Conservation (phyloP, 2,113 vertebrate genomes). For the Urocitellus parryii region DNA sequence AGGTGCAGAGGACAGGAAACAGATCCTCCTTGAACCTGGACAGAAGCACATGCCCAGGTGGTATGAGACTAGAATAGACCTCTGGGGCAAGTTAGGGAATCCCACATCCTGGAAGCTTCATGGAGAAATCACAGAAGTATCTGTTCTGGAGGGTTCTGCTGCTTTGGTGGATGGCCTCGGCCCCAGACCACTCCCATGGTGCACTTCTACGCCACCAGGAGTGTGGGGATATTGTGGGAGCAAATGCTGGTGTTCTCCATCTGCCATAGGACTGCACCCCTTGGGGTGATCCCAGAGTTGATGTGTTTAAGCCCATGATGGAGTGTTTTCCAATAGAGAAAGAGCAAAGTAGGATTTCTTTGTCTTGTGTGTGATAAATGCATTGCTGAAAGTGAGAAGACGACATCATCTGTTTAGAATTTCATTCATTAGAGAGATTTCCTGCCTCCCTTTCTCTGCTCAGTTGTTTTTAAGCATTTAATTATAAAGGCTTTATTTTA, state of each 20-base stretch:
- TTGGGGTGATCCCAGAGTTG: neutral
- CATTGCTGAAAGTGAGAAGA: slow-evolving; percentile 47
- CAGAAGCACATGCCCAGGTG: neutral
- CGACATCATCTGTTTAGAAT: neutral
- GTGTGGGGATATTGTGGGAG: neutral
- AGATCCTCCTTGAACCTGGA: neutral
- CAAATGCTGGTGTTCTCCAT: neutral
- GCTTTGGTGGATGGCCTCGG: neutral
- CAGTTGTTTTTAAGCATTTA: slow-evolving; percentile 57
- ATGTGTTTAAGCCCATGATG: neutral
- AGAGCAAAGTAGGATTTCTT: slow-evolving; percentile 14
- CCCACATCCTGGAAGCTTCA: neutral
- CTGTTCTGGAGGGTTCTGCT: neutral
- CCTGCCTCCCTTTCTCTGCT: neutral
- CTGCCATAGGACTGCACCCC: neutral
- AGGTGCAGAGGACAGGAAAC: neutral
- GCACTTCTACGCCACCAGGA: neutral
- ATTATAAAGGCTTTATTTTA: neutral
- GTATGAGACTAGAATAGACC: neutral
- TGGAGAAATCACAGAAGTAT: neutral
- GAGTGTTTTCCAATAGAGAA: slow-evolving; percentile 38
- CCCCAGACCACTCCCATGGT: neutral
- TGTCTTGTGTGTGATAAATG: slow-evolving; percentile 31
- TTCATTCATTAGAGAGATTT: slow-evolving; percentile 36
- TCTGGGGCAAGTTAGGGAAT: neutral